Evolutionary conservation across 2,797 vertebrate genomes (phyloP), one percentile per base, ranked within the genome.

Genomic region (Phataginus tetradactyla): DNA sequence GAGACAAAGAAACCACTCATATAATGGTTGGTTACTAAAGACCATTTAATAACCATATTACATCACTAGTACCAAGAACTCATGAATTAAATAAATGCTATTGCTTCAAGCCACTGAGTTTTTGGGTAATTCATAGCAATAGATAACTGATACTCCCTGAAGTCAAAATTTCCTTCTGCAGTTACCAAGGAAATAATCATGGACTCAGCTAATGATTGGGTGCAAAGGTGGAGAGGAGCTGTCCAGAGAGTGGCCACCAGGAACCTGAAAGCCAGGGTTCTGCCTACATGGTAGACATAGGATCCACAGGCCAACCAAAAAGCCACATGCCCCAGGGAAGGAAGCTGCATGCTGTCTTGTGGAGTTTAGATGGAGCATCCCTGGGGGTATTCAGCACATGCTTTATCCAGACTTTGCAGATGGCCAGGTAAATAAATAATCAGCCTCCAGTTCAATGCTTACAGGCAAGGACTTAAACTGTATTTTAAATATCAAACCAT

Each of bases 11-110:
- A 93, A 59, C 15, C n/a, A 91, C 18, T 45, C 45, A 45, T 45
- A 45, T 45, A 45, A 45, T 45, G 45, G 11, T 45, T 45, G 45
- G 45, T 45, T 45, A 45, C 45, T 45, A 45, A 45, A 45, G 45
- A 45, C 45, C 45, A 45, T 45, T 45, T 45, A 45, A 45, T 45
- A 11, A 45, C 27, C 77, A 37, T 66, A 86, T 83, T 45, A 90
- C 86, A 68, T 85, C 53, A 71, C 57, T 91, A 21, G 29, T 39
- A 12, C 37, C 71, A 42, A 12, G 23, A 49, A 78, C 25, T 69
- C 61, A 81, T 45, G 49, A 84, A 42, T 83, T 91, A 90, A 93
- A 81, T 69, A 83, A 86, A 53, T 90, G 63, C 23, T 86, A 37
- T 57, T 55, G 20, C 68, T 91, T 37, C 69, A 72, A 87, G 37